These are phyloP conservation scores for Notechis scutatus DNA, from an alignment of 2,113 vertebrate species.

Conservation along the genomic window DNA sequence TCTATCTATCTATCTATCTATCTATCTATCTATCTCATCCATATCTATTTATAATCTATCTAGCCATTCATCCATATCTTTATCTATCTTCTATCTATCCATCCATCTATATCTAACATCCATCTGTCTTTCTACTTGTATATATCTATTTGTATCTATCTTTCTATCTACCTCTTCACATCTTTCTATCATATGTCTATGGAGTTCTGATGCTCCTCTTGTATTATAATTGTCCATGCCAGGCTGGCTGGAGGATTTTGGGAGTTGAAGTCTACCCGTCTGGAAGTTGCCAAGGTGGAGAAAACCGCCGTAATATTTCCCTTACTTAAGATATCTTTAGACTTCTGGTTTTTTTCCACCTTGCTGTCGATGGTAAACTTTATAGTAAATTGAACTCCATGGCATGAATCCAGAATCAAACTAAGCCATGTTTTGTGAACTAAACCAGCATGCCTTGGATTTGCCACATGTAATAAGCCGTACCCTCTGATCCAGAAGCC, in stretches of 20 bases:
- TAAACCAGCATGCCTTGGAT: background rate
- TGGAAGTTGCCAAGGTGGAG: too few species aligned
- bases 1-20: too few species aligned
- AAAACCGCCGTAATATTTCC: too few species aligned
- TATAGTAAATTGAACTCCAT: background rate
- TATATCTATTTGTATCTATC: background rate
- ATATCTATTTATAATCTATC: too few species aligned
- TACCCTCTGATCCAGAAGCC: background rate
- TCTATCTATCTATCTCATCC: too few species aligned
- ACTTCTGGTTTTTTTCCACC: background rate
- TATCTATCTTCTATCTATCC: too few species aligned
- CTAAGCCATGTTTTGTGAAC: background rate
- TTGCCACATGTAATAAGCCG: background rate
- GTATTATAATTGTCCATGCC: background rate
- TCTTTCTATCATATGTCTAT: background rate
- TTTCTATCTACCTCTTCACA: background rate
- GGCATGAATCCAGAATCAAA: background rate
- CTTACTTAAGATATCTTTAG: too few species aligned
- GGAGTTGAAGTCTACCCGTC: too few species aligned
- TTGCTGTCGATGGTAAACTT: background rate
- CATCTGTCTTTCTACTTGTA: background rate
- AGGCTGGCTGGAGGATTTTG: background rate
- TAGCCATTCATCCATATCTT: too few species aligned
- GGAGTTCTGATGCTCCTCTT: background rate
- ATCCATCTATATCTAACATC: too few species aligned